A percentile compares a stretch with the other conserved stretches of the same genome.
phyloP scores from a whole-genome alignment of 2,888 invertebrate genomes.

The Drosophila paramelanica region DNA sequence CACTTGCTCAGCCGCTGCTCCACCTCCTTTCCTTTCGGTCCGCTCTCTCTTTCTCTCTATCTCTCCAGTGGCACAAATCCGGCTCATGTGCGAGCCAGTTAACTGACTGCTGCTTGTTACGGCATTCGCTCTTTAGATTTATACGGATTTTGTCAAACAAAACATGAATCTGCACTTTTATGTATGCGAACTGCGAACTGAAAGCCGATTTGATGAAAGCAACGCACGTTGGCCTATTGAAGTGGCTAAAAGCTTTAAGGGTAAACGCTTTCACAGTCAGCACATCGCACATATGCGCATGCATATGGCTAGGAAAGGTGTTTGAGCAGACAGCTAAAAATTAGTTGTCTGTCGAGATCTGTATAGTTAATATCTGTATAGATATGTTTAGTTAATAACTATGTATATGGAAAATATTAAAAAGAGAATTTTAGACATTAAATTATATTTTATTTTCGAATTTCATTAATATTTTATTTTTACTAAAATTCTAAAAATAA shows the following conservation, averaged over 20 bases:
- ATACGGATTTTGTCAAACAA: conserved; percentile 79
- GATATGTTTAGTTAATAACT: too few relatives aligned
- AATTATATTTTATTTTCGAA: too few relatives aligned
- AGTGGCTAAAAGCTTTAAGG: conserved; percentile 36
- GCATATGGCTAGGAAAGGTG: not conserved
- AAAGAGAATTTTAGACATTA: too few relatives aligned
- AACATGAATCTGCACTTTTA: conserved; percentile 84
- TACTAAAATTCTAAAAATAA: too few relatives aligned
- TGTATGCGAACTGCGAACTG: conserved; percentile 44
- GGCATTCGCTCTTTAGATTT: conserved; percentile 78
- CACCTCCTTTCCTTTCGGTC: not conserved
- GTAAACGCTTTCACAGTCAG: conserved; percentile 33
- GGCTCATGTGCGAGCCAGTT: conserved; percentile 44
- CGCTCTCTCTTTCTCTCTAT: not conserved
- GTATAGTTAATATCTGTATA: not conserved
- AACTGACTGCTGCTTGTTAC: conserved; percentile 54
- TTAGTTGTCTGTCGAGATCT: not conserved
- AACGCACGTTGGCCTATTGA: conserved; percentile 25
- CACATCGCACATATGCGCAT: not conserved
- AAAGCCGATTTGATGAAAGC: conserved; percentile 77
- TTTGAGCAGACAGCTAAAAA: not conserved
- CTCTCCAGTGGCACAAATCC: conserved; percentile 40
- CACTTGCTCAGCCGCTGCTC: conserved; percentile 6
- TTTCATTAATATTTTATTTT: too few relatives aligned
- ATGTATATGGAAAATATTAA: too few relatives aligned